A percentile compares a stretch with the other conserved stretches of the same genome.
These are phyloP conservation scores for Tachina grossa DNA, from an alignment of 2,888 invertebrate genomes.

Conservation along the genomic window DNA sequence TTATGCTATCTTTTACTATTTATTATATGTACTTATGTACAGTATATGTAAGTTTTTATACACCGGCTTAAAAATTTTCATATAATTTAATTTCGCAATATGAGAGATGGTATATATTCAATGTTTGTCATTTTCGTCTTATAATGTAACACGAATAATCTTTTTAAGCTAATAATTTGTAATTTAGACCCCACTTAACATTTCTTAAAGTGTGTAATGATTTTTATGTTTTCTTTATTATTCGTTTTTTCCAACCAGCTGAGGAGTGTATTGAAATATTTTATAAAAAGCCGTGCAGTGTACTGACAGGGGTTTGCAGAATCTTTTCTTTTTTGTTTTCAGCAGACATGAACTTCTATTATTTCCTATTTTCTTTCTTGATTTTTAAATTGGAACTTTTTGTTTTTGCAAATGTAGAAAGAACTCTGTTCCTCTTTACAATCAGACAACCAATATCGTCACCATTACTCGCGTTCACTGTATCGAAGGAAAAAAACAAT, in stretches of 20 bases:
- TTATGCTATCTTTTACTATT: background rate
- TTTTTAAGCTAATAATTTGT: conserved; percentile 8
- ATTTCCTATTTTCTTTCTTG: conserved; percentile 3
- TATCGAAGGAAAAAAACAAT: conserved; percentile 51
- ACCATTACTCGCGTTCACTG: conserved; percentile 33
- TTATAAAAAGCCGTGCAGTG: conserved; percentile 38
- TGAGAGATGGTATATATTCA: background rate
- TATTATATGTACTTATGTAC: background rate
- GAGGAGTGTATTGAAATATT: conserved; percentile 54
- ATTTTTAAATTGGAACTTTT: conserved; percentile 7
- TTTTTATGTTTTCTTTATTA: conserved; percentile 45
- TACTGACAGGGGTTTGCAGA: conserved; percentile 48
- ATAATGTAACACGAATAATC: background rate
- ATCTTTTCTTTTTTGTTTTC: conserved; percentile 27
- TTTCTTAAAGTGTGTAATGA: conserved; percentile 65
- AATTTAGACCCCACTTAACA: conserved; percentile 45
- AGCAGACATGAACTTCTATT: conserved; percentile 22
- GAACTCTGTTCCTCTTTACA: conserved; percentile 27
- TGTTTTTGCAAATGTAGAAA: conserved; percentile 41
- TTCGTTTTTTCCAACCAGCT: conserved; percentile 49
- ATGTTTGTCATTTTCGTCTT: background rate
- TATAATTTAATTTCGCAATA: conserved; percentile 30
- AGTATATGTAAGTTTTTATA: background rate
- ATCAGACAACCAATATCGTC: conserved; percentile 8
- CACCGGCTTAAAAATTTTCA: conserved; percentile 51